Conservation (phyloP, 1,140 invertebrate genomes). For the Macrostomum lignano region DNA sequence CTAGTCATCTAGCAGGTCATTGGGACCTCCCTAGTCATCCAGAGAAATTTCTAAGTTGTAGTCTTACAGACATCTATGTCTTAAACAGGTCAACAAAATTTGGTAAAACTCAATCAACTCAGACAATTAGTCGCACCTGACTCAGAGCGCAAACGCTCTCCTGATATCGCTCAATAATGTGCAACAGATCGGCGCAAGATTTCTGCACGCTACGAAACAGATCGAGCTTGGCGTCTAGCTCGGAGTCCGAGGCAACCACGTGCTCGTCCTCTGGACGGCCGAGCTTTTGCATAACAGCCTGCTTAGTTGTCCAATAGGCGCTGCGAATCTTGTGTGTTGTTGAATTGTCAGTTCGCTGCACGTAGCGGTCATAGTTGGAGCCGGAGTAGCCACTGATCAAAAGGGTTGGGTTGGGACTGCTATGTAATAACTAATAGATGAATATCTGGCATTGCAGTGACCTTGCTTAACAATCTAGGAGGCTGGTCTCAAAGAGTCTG, state of each 20-base stretch:
- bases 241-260: conserved; percentile 71
- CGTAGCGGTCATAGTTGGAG: conserved; percentile 16
- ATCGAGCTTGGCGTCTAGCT: conserved; percentile 83
- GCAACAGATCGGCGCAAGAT: conserved; percentile 55
- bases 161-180: conserved; percentile 70
- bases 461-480: too few species aligned
- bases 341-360: conserved; percentile 30
- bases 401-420: too few species aligned
- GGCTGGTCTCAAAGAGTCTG: too few species aligned
- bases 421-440: too few species aligned
- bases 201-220: conserved; percentile 75
- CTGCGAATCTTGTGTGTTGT: conserved; percentile 55
- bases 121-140: too few species aligned
- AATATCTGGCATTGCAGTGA: too few species aligned
- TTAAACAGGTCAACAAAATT: too few species aligned
- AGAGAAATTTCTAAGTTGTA: too few species aligned
- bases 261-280: conserved; percentile 92
- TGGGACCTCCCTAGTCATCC: too few species aligned
- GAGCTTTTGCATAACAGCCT: conserved; percentile 63
- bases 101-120: too few species aligned
- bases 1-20: too few species aligned
- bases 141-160: conserved; percentile 66
- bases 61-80: too few species aligned
- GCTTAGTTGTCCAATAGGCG: conserved; percentile 92
- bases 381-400: conserved; percentile 16